Conservation (phyloP, 2,888 invertebrate genomes). For the Norana najaformis region DNA sequence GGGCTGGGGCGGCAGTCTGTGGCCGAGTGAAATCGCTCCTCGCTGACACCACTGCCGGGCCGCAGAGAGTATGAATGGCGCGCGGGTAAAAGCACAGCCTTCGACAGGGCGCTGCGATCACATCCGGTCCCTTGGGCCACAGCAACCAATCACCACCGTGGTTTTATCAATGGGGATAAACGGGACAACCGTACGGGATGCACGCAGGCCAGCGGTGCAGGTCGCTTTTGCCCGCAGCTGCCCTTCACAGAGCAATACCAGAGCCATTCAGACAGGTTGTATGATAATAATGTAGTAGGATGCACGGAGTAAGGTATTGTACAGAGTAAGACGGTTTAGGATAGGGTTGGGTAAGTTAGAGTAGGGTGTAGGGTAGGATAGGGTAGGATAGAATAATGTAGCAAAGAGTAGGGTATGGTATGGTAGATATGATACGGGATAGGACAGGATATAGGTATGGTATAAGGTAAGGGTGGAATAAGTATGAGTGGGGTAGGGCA, state of each 20-base stretch:
- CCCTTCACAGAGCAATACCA: no score
- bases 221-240: no score
- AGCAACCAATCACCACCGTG: not conserved
- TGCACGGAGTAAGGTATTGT: not conserved
- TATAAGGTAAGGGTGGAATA: not conserved
- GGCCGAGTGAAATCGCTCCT: no score
- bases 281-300: not conserved
- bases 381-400: not conserved
- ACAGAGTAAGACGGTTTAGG: not conserved
- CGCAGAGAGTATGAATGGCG: not conserved
- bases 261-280: no score
- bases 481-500: no score
- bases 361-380: not conserved
- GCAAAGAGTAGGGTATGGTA: no score
- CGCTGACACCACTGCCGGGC: not conserved
- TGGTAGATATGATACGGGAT: no score
- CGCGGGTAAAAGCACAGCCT: not conserved
- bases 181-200: not conserved
- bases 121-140: not conserved
- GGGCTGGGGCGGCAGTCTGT: not conserved
- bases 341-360: not conserved
- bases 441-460: not conserved
- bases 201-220: not conserved
- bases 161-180: not conserved
- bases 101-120: not conserved